phyloP scores from a whole-genome alignment of 2,113 vertebrate species.

The Neotoma lepida region DNA sequence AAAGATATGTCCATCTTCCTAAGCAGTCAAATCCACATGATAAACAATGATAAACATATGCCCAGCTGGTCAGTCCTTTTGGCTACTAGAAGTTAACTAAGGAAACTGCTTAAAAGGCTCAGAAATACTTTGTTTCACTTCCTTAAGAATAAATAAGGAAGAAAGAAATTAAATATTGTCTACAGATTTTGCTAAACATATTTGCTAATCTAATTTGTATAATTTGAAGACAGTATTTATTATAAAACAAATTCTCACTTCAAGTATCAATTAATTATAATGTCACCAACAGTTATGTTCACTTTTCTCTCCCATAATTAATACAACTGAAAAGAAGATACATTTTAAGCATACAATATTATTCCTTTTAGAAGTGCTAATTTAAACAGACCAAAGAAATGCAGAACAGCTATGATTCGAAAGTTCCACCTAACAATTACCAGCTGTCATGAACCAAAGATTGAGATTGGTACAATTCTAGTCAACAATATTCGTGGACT shows the following conservation, averaged over 20 bases:
- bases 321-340: conserved; percentile 39
- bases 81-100: neutral
- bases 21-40: neutral
- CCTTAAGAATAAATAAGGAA: neutral
- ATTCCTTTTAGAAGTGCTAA: conserved; percentile 51
- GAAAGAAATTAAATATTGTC: neutral
- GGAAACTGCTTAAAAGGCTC: neutral
- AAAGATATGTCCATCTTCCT: neutral
- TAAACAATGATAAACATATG: neutral
- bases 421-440: conserved; percentile 20
- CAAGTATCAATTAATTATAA: conserved; percentile 58
- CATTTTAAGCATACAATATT: conserved; percentile 46
- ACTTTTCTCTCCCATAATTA: conserved; percentile 51
- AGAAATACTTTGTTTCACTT: conserved; percentile 9
- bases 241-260: conserved; percentile 49
- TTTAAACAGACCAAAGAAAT: conserved; percentile 41
- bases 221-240: conserved; percentile 38
- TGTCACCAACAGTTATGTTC: conserved; percentile 30
- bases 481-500: neutral
- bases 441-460: neutral
- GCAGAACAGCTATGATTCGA: neutral
- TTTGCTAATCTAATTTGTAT: conserved; percentile 18
- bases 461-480: neutral
- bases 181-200: conserved; percentile 1
- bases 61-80: neutral